Percentiles rank a stretch among this genome's conserved stretches.
phyloP scores from a whole-genome alignment of 2,113 vertebrate genomes.

The Onychostoma macrolepis region DNA sequence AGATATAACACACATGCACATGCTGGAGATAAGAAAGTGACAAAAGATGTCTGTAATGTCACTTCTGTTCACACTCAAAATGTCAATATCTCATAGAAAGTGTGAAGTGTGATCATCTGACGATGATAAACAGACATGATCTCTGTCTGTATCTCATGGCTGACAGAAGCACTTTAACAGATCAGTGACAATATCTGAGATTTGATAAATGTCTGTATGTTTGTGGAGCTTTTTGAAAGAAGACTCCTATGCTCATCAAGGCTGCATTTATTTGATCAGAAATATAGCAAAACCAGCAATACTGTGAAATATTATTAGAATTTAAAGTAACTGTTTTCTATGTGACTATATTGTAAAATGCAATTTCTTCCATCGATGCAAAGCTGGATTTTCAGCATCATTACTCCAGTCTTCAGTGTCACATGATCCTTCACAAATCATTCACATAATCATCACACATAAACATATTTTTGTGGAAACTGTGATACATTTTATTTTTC shows the following conservation, averaged over 20 bases:
- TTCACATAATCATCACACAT: background rate
- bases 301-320: background rate
- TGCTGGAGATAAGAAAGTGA: background rate
- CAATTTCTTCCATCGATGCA: background rate
- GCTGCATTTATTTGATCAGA: background rate
- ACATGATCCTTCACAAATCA: background rate
- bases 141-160: background rate
- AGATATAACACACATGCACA: conserved; percentile 1
- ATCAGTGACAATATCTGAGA: background rate
- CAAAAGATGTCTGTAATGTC: conserved; percentile 13
- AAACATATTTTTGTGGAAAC: background rate
- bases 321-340: background rate
- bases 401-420: background rate
- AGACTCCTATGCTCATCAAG: background rate
- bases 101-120: conserved; percentile 1
- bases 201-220: background rate
- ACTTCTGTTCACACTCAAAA: conserved; percentile 25
- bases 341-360: background rate
- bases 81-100: conserved; percentile 31
- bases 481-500: background rate
- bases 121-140: conserved; percentile 8
- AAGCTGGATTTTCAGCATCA: background rate
- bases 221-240: background rate
- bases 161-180: background rate
- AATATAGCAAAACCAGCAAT: background rate